These are phyloP conservation scores for Silurus glanis DNA, from an alignment of 2,113 vertebrate species.

Conservation along the genomic window DNA sequence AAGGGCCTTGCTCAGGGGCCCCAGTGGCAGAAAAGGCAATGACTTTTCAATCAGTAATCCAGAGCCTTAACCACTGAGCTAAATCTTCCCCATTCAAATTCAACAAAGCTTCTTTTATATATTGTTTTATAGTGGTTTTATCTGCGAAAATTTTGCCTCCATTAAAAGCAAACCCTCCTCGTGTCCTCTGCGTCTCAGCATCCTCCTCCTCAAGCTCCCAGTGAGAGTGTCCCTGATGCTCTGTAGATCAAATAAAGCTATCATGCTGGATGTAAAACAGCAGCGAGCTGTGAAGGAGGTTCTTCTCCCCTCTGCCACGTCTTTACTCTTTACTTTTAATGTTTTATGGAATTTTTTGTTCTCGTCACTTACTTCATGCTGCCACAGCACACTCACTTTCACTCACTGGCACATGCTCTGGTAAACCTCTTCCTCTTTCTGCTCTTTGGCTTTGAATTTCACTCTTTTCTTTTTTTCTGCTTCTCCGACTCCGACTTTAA, in stretches of 20 bases:
- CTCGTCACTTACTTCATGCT: conserved; percentile 70
- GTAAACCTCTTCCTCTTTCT: conserved; percentile 58
- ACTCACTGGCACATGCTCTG: conserved; percentile 72
- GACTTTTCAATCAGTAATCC: no score
- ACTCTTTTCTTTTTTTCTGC: background rate
- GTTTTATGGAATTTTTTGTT: conserved; percentile 68
- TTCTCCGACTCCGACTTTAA: background rate
- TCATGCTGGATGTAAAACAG: conserved; percentile 26
- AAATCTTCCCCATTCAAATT: no score
- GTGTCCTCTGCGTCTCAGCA: conserved; percentile 10
- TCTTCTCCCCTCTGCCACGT: conserved; percentile 10
- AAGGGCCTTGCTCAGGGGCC: no score
- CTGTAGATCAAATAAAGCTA: conserved; percentile 46
- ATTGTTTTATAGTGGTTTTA: background rate
- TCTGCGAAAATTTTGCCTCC: background rate
- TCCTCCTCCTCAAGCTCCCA: conserved; percentile 32
- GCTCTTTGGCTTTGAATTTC: conserved; percentile 25
- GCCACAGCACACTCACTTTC: conserved; percentile 71
- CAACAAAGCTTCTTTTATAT: no score
- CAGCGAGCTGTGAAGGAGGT: conserved; percentile 32
- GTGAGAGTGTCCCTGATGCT: conserved; percentile 40
- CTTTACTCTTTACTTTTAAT: conserved; percentile 52
- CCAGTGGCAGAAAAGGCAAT: no score
- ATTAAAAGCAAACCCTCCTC: background rate
- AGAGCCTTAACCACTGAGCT: no score